Base-by-base conservation (phyloP, 2,113 vertebrate species). In the Motacilla tschutschensis region DNA sequence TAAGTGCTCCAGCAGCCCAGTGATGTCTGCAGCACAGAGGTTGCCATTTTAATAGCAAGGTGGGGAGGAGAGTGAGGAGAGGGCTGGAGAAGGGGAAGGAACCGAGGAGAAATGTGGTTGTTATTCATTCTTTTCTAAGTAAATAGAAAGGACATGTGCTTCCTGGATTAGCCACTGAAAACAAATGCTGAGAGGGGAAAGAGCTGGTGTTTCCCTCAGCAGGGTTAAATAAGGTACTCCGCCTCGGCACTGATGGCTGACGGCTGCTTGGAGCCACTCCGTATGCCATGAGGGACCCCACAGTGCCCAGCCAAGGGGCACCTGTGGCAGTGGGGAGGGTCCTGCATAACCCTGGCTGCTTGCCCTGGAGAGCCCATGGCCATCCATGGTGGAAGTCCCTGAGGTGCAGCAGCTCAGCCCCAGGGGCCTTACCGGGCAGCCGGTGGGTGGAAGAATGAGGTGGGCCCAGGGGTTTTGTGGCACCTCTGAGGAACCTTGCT, bases 171-270 rank as follows among this genome's bases (percentile, higher is more conserved):
- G 65, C 62, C 77, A 54, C 87, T 33, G 87, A 85, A 95, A 95
- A 83, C 88, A 93, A 93, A 95, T 51, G 85, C 83, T 67, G 81
- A 60, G 84, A 87, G 67, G 84, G 79, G 47, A 88, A 59, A 44
- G 79, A 35, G 41, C 73, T 60, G 77, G 77, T 79, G 83, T 79
- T 92, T 88, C 90, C 88, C 60, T 90, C 78, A 48, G 41, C 85
- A 81, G 43, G 93, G 94, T 96, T 94, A 96, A 94, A 24, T 92
- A 21, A 96, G 94, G 93, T 94, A 62, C 76, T 51, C 35, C 6
- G 57, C 40, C 1, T 8, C 22, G 14, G 80, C 1, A 1, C 59
- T 24, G 62, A 38, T 40, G 71, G 72, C 88, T 2, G 6, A 9
- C 0, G 8, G 66, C 82, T 44, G 70, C 72, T 57, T 0, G 1